phyloP scores from a whole-genome alignment of 2,888 invertebrate genomes.

The Caenorhabditis sinica region DNA sequence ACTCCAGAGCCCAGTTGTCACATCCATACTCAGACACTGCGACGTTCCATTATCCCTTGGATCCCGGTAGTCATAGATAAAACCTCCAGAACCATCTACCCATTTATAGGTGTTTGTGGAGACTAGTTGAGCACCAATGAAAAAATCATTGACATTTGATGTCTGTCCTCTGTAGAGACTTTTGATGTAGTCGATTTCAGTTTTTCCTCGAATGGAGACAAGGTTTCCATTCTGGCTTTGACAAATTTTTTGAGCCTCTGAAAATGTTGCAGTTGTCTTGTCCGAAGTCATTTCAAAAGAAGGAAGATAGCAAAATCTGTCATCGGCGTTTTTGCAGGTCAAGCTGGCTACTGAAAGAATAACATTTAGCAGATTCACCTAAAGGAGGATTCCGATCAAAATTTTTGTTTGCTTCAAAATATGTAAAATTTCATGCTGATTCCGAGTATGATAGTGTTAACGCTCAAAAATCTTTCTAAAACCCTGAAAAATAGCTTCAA shows the following conservation, averaged over 20 bases:
- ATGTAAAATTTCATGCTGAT: no score
- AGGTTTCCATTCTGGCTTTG: neutral
- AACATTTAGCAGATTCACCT: no score
- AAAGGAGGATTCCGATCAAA: no score
- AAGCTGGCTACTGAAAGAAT: no score
- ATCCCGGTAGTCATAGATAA: constrained; percentile 1
- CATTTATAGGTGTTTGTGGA: neutral
- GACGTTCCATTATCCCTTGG: neutral
- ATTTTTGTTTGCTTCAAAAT: no score
- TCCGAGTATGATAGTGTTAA: no score
- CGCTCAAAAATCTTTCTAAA: no score
- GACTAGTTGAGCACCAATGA: neutral
- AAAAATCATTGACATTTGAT: neutral
- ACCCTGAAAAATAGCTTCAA: no score
- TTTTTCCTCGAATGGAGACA: constrained; percentile 2
- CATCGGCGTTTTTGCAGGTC: no score
- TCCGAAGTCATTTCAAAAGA: no score
- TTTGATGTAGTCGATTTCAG: constrained; percentile 15
- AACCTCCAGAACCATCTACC: constrained; percentile 1
- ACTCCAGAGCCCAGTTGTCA: neutral
- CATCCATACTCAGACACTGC: neutral
- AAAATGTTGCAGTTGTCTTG: neutral
- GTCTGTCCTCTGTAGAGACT: neutral
- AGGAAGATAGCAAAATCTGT: no score
- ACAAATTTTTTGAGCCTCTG: neutral